Evolutionary conservation across 2,113 vertebrate genomes (phyloP).

Genomic region (Misgurnus mizolepis): DNA sequence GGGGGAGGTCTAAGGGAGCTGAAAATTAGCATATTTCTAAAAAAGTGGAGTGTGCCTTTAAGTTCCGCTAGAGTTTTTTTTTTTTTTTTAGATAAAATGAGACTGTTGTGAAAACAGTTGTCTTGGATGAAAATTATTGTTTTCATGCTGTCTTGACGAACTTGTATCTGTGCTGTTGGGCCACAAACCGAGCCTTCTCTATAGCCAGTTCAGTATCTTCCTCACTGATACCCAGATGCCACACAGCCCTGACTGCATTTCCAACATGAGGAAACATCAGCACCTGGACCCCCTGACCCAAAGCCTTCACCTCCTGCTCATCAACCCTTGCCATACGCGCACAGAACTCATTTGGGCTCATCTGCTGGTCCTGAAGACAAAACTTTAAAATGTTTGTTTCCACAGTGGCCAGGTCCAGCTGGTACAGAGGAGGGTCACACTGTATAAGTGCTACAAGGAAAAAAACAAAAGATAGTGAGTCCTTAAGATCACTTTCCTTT

Average conservation of each 20-base stretch:
- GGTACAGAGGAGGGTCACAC: slow-evolving; percentile 70
- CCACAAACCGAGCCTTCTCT: slow-evolving; percentile 78
- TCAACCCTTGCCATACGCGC: slow-evolving; percentile 66
- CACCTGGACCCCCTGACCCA: slow-evolving; percentile 66
- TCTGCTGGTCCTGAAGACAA: slow-evolving; percentile 33
- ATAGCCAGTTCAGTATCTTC: slow-evolving; percentile 74
- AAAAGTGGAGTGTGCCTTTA: too few species aligned
- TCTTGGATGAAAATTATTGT: background rate
- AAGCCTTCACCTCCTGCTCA: slow-evolving; percentile 64
- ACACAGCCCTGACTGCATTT: slow-evolving; percentile 65
- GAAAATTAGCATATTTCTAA: too few species aligned
- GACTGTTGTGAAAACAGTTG: too few species aligned
- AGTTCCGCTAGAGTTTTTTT: too few species aligned
- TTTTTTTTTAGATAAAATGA: too few species aligned
- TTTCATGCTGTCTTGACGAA: slow-evolving; percentile 45
- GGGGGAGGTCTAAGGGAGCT: too few species aligned
- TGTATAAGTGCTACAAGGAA: slow-evolving; percentile 61
- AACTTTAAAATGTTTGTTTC: slow-evolving; percentile 84
- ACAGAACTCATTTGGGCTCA: slow-evolving; percentile 74
- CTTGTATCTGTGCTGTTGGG: slow-evolving; percentile 52
- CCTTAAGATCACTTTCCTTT: background rate
- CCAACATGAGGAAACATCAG: slow-evolving; percentile 74
- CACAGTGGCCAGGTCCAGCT: slow-evolving; percentile 63
- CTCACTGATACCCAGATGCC: slow-evolving; percentile 77
- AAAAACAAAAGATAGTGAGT: background rate